Evolutionary conservation across 2,888 invertebrate genomes (phyloP), one percentile per base, ranked within the genome.

Genomic region (Dryadula phaetusa): DNA sequence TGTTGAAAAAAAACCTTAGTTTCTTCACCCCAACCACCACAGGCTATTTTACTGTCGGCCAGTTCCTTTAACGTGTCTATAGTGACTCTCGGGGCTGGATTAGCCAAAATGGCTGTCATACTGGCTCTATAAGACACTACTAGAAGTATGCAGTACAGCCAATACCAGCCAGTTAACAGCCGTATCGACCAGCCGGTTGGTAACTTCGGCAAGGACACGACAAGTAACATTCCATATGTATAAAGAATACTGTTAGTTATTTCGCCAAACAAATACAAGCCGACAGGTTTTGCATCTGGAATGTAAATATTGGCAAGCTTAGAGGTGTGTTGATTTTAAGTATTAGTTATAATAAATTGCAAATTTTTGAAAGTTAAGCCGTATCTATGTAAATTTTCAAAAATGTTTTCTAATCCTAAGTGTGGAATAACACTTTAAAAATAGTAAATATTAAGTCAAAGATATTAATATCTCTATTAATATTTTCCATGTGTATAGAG

Each of bases 161-260:
- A 97, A 86, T 97, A 97, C 95, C 97, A 97, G 0, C 97, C 97
- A 1, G 97, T 97, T 14, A 97, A 90, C 32, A 97, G 90, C 40
- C 97, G 92, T 47, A 97, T 90, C 0, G 97, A 95, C 97, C 97
- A 97, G 16, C 95, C 96, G 16, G 94, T 93, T 0, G 97, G 97
- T 74, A 97, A 89, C 77, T 94, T 94, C 0, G 97, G 97, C 65
- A 97, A 79, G 0, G 97, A 96, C 28, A 97, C 95, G 71, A 96
- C 94, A 6, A 97, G 88, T 56, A 97, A 82, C 97, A 97, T 97
- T 75, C 97, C 95, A 78, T 95, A 97, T 0, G 97, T 96, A 75
- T 97, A 95, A 14, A 97, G 87, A 70, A 96, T 93, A 80, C 96
- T 96, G 82, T 96, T 96, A 62, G 94, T 87, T 70, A 95, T 93